Evolutionary conservation across 2,888 invertebrate species (phyloP).

Genomic region (Ornithoptera alexandrae): DNA sequence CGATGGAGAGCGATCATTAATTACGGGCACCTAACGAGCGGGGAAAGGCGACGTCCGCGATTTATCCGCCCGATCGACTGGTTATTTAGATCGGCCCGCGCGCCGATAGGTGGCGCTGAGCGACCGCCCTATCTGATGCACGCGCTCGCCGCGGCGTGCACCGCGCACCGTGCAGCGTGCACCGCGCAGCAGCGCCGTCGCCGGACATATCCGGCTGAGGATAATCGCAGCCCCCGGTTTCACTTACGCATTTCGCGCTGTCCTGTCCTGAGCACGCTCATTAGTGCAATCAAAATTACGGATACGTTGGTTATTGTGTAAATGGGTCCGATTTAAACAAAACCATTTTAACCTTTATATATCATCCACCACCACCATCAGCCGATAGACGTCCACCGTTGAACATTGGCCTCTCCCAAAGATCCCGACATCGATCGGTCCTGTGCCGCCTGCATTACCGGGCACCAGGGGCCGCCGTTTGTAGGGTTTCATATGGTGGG

Average conservation of each 20-base stretch:
- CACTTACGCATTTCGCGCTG: slow-evolving; percentile 18
- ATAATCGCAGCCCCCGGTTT: slow-evolving; percentile 10
- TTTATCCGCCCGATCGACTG: slow-evolving; percentile 68
- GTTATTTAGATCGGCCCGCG: slow-evolving; percentile 69
- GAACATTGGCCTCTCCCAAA: too few relatives aligned
- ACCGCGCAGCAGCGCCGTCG: slow-evolving; percentile 1
- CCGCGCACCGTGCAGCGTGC: too few relatives aligned
- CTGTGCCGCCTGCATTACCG: too few relatives aligned
- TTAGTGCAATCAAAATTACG: slow-evolving; percentile 15
- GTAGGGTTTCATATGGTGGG: too few relatives aligned
- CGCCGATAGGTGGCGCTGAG: slow-evolving; percentile 70
- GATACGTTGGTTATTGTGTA: not conserved
- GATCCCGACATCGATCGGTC: too few relatives aligned
- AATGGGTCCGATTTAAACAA: too few relatives aligned
- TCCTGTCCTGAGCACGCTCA: slow-evolving; percentile 11
- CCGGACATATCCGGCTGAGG: slow-evolving; percentile 9
- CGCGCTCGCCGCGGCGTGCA: slow-evolving; percentile 41
- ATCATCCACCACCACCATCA: too few relatives aligned
- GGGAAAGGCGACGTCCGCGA: slow-evolving; percentile 59
- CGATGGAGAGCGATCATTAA: slow-evolving; percentile 65
- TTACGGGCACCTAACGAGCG: slow-evolving; percentile 68
- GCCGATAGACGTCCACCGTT: too few relatives aligned
- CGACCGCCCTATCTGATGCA: slow-evolving; percentile 65
- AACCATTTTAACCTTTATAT: too few relatives aligned
- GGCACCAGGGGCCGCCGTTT: too few relatives aligned